Base-by-base conservation (phyloP, 2,888 invertebrate genomes). In the Cerastis rubricosa region DNA sequence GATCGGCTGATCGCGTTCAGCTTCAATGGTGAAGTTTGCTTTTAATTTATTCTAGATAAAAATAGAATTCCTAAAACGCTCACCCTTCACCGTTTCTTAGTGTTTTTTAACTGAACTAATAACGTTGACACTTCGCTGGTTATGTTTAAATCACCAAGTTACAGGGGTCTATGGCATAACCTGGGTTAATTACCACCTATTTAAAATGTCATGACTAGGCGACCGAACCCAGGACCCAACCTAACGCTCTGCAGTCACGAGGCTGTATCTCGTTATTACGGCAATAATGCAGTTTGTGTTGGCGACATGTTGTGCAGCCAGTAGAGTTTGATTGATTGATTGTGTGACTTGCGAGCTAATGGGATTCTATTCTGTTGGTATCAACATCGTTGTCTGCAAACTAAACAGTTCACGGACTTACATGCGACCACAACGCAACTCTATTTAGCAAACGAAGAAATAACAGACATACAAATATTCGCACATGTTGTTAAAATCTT, bases 291-390 rank as follows among this genome's bases (percentile, higher is more conserved):
- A 78, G 57, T 66, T 82, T 61, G 83, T 40, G 76, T 45, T 40
- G 49, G 57, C 29, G 83, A 82, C 83, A 66, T 82, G 78, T 82
- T 78, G 83, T 82, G 65, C 57, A 35, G 51, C 75, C 64, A 51
- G 74, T 19, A 9, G 67, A 61, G 78, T 77, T 78, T 82, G 83
- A 82, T 78, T 76, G 83, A 78, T 82, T 51, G 83, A 11, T n/a
- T 65, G 49, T 78, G 83, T 78, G 78, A 82, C 78, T 82, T 59
- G 83, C 59, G 76, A 78, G 76, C 65, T 78, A 78, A 82, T 78
- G 65, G 65, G 83, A 76, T 78, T 76, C 78, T 82, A 76, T 82
- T 78, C 82, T 66, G 76, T 61, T 76, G 57, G 83, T 78, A 78
- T 82, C 65, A 78, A 78, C 78, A 82, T 78, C 78, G 76, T 61